Percentiles rank a stretch among this genome's conserved stretches.
phyloP scores from a whole-genome alignment of 2,797 vertebrate species.

The Phataginus tricuspis region DNA sequence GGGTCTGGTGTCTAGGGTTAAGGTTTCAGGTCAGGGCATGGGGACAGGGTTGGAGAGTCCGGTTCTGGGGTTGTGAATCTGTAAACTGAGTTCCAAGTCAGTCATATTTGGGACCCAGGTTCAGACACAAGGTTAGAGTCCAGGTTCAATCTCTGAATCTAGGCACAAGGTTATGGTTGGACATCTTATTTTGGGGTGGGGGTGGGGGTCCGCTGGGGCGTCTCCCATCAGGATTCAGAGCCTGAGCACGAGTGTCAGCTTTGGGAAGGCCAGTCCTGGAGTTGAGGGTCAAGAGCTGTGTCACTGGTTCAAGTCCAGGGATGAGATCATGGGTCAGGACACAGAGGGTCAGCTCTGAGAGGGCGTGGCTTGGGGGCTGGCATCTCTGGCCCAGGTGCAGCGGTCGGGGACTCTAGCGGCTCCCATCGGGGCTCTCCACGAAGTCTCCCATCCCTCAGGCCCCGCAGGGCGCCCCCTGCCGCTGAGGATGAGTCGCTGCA shows the following conservation, averaged over 20 bases:
- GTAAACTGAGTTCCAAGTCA: neutral
- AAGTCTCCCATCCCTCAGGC: slow-evolving; percentile 41
- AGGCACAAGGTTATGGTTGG: neutral
- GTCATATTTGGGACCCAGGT: neutral
- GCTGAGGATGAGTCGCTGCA: slow-evolving; percentile 93
- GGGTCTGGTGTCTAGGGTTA: neutral
- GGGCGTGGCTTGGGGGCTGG: neutral
- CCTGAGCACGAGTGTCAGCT: neutral
- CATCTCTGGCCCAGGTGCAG: neutral
- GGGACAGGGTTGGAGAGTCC: neutral
- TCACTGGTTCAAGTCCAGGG: neutral
- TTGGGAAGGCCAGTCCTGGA: neutral
- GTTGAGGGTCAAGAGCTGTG: neutral
- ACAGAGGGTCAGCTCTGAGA: neutral
- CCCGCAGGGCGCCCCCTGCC: slow-evolving; percentile 79
- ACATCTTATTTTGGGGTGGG: neutral
- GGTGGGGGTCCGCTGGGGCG: no score
- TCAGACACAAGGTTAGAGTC: neutral
- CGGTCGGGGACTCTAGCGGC: neutral
- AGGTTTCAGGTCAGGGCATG: neutral
- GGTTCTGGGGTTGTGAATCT: neutral
- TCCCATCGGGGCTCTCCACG: neutral
- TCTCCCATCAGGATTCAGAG: neutral
- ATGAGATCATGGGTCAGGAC: neutral
- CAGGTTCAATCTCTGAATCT: neutral